Percentiles rank a stretch among this genome's conserved stretches.
phyloP scores from a whole-genome alignment of 2,113 vertebrate genomes.

The Mionectes macconnelli region DNA sequence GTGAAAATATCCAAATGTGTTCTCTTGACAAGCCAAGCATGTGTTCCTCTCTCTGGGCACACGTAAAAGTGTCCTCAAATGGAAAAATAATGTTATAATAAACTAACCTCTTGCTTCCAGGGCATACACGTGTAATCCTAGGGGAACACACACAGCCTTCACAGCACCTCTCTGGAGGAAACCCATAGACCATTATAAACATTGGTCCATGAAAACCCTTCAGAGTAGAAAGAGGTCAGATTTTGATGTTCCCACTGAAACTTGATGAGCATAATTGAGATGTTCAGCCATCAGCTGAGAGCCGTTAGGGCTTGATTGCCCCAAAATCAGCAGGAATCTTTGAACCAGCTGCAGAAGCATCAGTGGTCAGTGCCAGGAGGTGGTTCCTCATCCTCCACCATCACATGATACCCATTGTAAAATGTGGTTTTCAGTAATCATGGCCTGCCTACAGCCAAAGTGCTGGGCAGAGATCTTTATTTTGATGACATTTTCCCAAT shows the following conservation, averaged over 20 bases:
- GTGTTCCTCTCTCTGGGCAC: neutral
- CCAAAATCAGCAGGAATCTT: neutral
- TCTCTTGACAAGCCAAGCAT: constrained; percentile 29
- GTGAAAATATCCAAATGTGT: neutral
- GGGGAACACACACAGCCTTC: neutral
- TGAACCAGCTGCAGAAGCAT: neutral
- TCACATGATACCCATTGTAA: neutral
- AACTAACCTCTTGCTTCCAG: neutral
- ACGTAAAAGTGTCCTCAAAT: neutral
- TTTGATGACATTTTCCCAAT: neutral
- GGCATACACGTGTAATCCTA: neutral
- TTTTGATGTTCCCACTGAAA: neutral
- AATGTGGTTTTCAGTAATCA: neutral
- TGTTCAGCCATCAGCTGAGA: neutral
- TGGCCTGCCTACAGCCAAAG: neutral
- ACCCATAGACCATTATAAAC: neutral
- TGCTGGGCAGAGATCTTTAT: neutral
- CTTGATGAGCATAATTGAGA: neutral
- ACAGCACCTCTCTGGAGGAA: neutral
- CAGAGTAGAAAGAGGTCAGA: neutral
- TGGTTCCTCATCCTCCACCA: neutral
- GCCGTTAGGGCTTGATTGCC: neutral
- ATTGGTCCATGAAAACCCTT: neutral
- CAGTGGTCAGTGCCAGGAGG: neutral
- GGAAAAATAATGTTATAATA: neutral